These are phyloP conservation scores for Thysanoteuthis rhombus DNA, from an alignment of 2,888 invertebrate species.

Conservation along the genomic window DNA sequence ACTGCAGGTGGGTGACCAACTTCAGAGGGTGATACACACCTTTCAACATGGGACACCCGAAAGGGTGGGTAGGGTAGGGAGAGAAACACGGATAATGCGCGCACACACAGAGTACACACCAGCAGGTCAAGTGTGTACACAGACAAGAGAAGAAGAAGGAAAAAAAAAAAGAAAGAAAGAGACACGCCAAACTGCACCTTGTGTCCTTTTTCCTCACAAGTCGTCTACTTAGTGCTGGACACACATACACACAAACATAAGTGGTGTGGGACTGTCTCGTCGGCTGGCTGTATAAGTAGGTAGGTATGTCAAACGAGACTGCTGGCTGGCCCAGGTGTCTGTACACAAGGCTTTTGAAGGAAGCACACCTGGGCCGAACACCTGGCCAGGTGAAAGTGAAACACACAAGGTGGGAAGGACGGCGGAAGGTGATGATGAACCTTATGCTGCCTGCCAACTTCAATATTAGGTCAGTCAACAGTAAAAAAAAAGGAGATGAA, in stretches of 20 bases:
- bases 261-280: not conserved
- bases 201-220: not conserved
- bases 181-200: not conserved
- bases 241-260: not conserved
- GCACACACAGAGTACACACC: not conserved
- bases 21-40: not conserved
- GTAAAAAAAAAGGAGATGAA: not conserved
- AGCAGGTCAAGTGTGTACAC: not conserved
- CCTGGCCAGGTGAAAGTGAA: not conserved
- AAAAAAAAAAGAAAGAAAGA: not conserved
- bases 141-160: not conserved
- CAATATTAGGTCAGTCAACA: constrained; percentile 12
- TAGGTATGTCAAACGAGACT: not conserved
- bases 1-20: not conserved
- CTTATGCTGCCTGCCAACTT: not conserved
- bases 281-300: not conserved
- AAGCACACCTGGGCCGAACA: not conserved
- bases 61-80: too few relatives aligned
- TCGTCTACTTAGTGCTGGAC: not conserved
- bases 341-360: not conserved
- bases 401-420: not conserved
- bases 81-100: not conserved
- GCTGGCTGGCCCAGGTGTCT: not conserved
- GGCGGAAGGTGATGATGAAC: not conserved
- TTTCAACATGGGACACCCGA: not conserved